phyloP scores from a whole-genome alignment of 2,888 invertebrate species.

The Mesorhabditis belari region DNA sequence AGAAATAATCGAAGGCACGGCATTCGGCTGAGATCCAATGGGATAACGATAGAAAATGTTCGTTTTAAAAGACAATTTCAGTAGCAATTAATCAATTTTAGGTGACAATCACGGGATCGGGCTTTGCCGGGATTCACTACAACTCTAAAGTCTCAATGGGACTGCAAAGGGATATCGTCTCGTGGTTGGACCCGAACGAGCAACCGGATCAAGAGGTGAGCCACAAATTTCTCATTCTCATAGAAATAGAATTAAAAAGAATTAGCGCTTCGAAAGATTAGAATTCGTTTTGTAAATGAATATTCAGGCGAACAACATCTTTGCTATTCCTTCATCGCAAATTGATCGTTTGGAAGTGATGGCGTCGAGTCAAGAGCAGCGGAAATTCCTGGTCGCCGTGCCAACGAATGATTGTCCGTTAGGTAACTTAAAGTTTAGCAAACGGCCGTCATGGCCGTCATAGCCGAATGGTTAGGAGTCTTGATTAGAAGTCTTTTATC shows the following conservation, averaged over 20 bases:
- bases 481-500: too few relatives aligned
- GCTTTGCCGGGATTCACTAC: constrained; percentile 79
- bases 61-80: not conserved
- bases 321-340: constrained; percentile 17
- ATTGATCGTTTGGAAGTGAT: constrained; percentile 25
- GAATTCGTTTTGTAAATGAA: too few relatives aligned
- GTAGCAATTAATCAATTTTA: constrained; percentile 7
- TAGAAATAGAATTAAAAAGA: too few relatives aligned
- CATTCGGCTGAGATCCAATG: constrained; percentile 59
- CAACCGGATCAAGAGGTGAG: constrained; percentile 49
- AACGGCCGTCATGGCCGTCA: too few relatives aligned
- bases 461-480: too few relatives aligned
- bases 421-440: too few relatives aligned
- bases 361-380: constrained; percentile 46
- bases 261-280: too few relatives aligned
- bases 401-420: constrained; percentile 39
- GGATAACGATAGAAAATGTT: constrained; percentile 62
- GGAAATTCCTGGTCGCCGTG: constrained; percentile 45
- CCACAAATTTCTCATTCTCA: too few relatives aligned
- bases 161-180: constrained; percentile 82
- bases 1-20: constrained; percentile 62
- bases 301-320: constrained; percentile 28
- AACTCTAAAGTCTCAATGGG: constrained; percentile 63
- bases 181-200: constrained; percentile 63
- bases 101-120: constrained; percentile 63